These are phyloP conservation scores for Bubo scandiacus DNA, from an alignment of 2,113 vertebrate genomes.

Conservation along the genomic window DNA sequence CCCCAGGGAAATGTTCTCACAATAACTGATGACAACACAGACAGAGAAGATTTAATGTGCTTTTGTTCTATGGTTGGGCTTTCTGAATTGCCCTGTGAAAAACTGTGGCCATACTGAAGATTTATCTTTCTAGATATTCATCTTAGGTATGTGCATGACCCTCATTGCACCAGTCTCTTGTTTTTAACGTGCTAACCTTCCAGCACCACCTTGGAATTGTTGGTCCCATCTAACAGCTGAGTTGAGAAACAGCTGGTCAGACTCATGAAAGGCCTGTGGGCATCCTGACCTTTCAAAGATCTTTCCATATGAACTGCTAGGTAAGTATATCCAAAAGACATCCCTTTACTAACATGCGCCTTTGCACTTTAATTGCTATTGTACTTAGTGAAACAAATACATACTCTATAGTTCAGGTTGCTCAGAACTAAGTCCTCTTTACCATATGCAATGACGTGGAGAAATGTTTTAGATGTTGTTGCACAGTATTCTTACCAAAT, in stretches of 20 bases:
- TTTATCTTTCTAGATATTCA: background rate
- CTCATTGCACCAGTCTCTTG: background rate
- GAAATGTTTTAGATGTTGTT: background rate
- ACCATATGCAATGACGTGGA: background rate
- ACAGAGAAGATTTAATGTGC: background rate
- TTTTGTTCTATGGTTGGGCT: background rate
- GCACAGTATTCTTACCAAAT: background rate
- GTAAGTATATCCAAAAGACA: background rate
- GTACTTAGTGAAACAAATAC: background rate
- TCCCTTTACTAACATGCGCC: background rate
- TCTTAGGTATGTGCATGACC: background rate
- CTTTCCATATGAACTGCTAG: background rate
- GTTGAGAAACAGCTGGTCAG: background rate
- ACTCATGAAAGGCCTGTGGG: rapidly evolving
- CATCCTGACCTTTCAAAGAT: background rate
- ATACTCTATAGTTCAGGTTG: background rate
- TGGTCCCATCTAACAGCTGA: background rate
- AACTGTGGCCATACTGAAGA: background rate
- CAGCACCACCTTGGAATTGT: background rate
- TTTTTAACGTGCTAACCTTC: background rate
- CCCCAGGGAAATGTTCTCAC: background rate
- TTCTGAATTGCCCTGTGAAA: background rate
- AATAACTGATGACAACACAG: background rate
- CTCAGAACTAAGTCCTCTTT: background rate
- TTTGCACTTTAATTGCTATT: background rate